phyloP scores from a whole-genome alignment of 2,888 invertebrate species.

The Heteromyza rotundicornis region DNA sequence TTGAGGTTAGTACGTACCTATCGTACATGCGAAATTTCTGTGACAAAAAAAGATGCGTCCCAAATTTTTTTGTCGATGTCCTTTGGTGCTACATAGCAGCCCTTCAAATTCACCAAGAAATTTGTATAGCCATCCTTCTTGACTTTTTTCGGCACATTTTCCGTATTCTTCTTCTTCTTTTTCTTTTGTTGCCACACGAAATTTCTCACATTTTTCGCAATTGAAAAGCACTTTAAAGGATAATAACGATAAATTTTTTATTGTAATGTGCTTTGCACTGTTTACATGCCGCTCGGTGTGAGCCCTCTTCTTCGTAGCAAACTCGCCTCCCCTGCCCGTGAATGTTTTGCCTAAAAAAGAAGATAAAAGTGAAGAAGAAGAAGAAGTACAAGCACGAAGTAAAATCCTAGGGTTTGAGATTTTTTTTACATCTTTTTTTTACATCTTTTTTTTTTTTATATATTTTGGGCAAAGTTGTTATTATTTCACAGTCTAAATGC shows the following conservation, averaged over 20 bases:
- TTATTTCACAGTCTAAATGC: constrained; percentile 20
- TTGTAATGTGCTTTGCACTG: constrained; percentile 49
- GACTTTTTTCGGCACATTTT: too few species aligned
- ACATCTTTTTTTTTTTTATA: neutral
- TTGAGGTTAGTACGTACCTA: too few species aligned
- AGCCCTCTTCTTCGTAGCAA: neutral
- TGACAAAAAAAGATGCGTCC: too few species aligned
- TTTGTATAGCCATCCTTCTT: too few species aligned
- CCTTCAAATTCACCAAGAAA: too few species aligned
- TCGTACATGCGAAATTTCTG: too few species aligned
- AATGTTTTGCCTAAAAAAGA: neutral
- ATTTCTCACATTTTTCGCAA: constrained; percentile 40
- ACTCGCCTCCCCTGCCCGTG: constrained; percentile 5
- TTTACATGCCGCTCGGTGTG: constrained; percentile 44
- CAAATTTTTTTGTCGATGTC: too few species aligned
- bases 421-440: neutral
- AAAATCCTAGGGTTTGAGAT: neutral
- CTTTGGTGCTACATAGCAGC: too few species aligned
- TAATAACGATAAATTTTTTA: constrained; percentile 57
- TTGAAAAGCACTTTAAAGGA: constrained; percentile 56
- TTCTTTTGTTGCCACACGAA: neutral
- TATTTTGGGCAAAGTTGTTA: constrained; percentile 5
- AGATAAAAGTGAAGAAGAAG: too few species aligned
- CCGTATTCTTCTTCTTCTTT: neutral
- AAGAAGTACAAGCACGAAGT: too few species aligned